Percentiles rank a stretch among this genome's conserved stretches.
Conservation (phyloP, 2,113 vertebrate genomes). For the Anolis sagrei region DNA sequence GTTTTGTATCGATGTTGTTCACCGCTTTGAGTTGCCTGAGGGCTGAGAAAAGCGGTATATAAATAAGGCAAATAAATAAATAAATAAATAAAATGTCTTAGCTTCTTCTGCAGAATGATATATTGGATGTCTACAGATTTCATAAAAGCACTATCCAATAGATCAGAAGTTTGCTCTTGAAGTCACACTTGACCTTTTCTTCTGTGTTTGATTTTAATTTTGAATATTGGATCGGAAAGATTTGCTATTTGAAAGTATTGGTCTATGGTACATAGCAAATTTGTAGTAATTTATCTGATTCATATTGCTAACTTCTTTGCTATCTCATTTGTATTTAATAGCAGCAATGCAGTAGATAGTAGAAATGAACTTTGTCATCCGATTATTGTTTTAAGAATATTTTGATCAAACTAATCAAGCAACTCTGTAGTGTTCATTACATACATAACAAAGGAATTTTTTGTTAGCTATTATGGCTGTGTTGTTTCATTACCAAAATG, state of each 20-base stretch:
- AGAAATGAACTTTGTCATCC: not conserved
- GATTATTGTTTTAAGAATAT: no score
- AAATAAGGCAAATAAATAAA: no score
- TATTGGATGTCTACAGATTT: not conserved
- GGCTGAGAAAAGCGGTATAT: no score
- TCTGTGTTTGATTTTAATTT: not conserved
- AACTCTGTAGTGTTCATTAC: no score
- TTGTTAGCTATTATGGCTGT: no score
- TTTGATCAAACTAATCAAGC: no score
- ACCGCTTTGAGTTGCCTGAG: no score
- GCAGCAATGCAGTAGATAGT: not conserved
- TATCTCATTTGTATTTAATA: not conserved
- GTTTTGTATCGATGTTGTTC: no score
- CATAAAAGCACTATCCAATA: not conserved
- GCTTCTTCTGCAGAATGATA: not conserved
- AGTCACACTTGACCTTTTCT: not conserved
- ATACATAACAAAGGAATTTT: no score
- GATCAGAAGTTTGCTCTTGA: not conserved
- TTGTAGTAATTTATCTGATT: not conserved
- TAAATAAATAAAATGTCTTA: no score
- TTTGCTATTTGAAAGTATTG: not conserved
- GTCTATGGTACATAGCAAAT: not conserved
- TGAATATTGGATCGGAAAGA: not conserved
- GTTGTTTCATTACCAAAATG: no score
- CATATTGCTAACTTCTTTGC: no score